These are phyloP conservation scores for Micoletzkya japonica DNA, from an alignment of 2,888 invertebrate genomes.

Conservation along the genomic window DNA sequence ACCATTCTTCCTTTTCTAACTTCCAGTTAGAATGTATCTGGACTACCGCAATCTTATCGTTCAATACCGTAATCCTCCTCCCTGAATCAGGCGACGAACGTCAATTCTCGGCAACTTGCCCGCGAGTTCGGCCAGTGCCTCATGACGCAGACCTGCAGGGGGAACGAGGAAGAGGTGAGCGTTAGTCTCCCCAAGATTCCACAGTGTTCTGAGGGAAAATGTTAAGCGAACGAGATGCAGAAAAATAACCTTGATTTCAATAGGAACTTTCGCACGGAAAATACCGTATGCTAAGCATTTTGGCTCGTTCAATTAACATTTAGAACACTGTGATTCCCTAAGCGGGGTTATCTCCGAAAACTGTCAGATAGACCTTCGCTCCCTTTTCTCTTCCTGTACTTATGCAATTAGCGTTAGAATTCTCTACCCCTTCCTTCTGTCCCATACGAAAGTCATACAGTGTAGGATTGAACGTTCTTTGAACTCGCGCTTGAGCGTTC, in stretches of 20 bases:
- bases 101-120: neutral
- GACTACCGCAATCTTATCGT: neutral
- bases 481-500: too few species aligned
- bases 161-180: neutral
- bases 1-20: too few species aligned
- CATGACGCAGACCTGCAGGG: slow-evolving; percentile 1
- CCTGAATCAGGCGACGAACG: neutral
- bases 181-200: neutral
- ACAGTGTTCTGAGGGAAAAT: neutral
- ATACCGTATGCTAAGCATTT: too few species aligned
- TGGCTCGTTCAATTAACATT: too few species aligned
- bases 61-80: neutral
- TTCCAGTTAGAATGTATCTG: too few species aligned
- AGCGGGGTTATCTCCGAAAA: neutral
- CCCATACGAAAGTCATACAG: neutral
- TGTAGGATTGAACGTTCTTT: neutral
- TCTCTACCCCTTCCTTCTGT: neutral
- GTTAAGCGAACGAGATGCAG: too few species aligned
- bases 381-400: neutral
- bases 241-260: too few species aligned
- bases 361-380: too few species aligned
- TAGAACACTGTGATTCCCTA: neutral
- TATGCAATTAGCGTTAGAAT: neutral
- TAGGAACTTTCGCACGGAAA: too few species aligned
- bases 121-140: slow-evolving; percentile 10